A percentile compares a stretch with the other conserved stretches of the same genome.
phyloP scores from a whole-genome alignment of 2,797 vertebrate species.

The Pangasius macronema region DNA sequence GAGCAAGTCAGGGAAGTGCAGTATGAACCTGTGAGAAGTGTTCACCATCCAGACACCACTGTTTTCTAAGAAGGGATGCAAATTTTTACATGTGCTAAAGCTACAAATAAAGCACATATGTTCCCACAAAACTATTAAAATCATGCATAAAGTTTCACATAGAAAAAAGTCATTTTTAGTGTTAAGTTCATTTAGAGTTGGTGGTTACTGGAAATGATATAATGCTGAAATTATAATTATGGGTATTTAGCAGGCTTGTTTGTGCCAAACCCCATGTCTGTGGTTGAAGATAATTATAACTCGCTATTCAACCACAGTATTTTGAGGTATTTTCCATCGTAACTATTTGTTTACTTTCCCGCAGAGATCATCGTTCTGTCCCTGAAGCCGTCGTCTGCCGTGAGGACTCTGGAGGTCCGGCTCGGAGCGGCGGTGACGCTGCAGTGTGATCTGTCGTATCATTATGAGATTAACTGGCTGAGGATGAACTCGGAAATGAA shows the following conservation, averaged over 20 bases:
- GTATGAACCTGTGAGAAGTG: too few relatives aligned
- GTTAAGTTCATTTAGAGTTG: not conserved
- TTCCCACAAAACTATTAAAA: not conserved
- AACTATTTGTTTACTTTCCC: not conserved
- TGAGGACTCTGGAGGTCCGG: not conserved
- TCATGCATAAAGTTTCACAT: not conserved
- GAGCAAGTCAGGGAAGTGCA: too few relatives aligned
- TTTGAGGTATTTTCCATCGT: not conserved
- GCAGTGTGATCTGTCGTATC: constrained; percentile 17
- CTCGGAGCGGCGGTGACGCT: not conserved
- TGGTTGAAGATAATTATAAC: constrained; percentile 12
- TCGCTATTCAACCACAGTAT: not conserved
- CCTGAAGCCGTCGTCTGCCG: not conserved
- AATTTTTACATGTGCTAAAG: not conserved
- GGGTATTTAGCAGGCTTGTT: not conserved
- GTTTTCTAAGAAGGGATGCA: too few relatives aligned
- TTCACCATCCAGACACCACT: too few relatives aligned
- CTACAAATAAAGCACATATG: not conserved
- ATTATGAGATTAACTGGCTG: constrained; percentile 39
- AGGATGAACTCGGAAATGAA: not conserved
- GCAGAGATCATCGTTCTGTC: not conserved
- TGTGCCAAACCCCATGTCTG: not conserved
- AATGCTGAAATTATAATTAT: not conserved
- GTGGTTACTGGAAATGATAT: not conserved
- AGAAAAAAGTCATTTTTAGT: not conserved